Evolutionary conservation across 2,797 vertebrate species (phyloP).

Genomic region (Aeoliscus strigatus): DNA sequence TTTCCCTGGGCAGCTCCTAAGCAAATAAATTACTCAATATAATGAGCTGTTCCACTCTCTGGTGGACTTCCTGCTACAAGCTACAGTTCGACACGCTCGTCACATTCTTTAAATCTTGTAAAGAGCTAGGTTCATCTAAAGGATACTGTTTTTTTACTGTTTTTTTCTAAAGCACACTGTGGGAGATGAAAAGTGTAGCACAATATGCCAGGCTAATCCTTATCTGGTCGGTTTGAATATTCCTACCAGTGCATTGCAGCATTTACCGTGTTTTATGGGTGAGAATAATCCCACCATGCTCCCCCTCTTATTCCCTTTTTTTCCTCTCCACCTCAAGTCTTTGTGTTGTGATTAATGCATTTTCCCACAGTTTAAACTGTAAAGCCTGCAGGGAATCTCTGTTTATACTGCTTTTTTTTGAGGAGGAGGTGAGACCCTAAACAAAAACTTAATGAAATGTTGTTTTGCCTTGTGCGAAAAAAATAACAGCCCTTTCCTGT

Average conservation of each 20-base stretch:
- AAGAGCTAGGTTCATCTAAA: conserved; percentile 64
- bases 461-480: conserved; percentile 30
- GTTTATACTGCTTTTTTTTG: conserved; percentile 40
- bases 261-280: conserved; percentile 28
- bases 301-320: conserved; percentile 4
- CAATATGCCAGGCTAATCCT: conserved; percentile 57
- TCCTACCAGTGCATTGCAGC: conserved; percentile 25
- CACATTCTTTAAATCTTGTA: conserved; percentile 46
- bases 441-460: conserved; percentile 50
- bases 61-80: conserved; percentile 58
- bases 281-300: conserved; percentile 32
- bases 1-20: conserved; percentile 57
- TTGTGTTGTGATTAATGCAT: conserved; percentile 26
- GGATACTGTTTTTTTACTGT: conserved; percentile 47
- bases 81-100: conserved; percentile 46
- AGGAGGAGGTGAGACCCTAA: conserved; percentile 43
- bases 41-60: conserved; percentile 61
- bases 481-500: conserved; percentile 40
- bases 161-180: conserved; percentile 27
- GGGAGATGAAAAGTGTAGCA: conserved; percentile 59
- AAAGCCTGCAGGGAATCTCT: conserved; percentile 41
- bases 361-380: conserved; percentile 48
- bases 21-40: conserved; percentile 70
- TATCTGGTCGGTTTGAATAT: conserved; percentile 54
- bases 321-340: conserved; percentile 26